Evolutionary conservation across 2,113 vertebrate species (phyloP), one percentile per base, ranked within the genome.

Genomic region (Sander vitreus): DNA sequence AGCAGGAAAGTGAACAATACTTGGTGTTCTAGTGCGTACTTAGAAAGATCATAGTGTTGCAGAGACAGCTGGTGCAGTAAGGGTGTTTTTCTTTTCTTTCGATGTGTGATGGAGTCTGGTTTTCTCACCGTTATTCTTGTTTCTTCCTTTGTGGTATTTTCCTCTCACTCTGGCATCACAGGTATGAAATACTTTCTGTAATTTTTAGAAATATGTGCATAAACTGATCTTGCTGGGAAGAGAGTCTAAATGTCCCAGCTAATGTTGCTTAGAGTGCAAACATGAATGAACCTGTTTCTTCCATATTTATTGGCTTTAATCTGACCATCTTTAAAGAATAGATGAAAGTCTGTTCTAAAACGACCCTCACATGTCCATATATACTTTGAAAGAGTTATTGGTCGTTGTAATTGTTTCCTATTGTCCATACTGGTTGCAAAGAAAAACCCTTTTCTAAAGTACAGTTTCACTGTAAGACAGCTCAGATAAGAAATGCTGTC

Each of bases 101-200:
- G 82, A 70, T 73, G 73, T 64, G 81, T 67, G 51, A 95, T 95
- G 94, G 90, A 91, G 80, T 85, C 73, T 74, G 78, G 5, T 69
- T 80, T 84, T 80, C 84, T 93, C 81, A 50, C 54, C 57, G 70
- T 89, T 15, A 47, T 86, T 76, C 43, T 94, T 6, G 2, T 83
- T n/a, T 85, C 77, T 81, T 72, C 75, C 5, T 71, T 73, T 60
- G 66, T 27, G 14, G 47, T 76, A 55, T 58, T 68, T 81, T 77
- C 87, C 51, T 50, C 84, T 68, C 30, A 50, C 1, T 4, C 19
- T 33, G 30, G 18, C 74, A n/a, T 18, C 50, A 66, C n/a, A 94
- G 94, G 94, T 96, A 95, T 47, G 89, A 64, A 70, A 36, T 9
- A 2, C 21, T 80, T 59, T 50, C 23, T 50, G 2, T 73, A 53